Conservation (phyloP, 1,140 invertebrate genomes). For the Pogonomyrmex californicus region DNA sequence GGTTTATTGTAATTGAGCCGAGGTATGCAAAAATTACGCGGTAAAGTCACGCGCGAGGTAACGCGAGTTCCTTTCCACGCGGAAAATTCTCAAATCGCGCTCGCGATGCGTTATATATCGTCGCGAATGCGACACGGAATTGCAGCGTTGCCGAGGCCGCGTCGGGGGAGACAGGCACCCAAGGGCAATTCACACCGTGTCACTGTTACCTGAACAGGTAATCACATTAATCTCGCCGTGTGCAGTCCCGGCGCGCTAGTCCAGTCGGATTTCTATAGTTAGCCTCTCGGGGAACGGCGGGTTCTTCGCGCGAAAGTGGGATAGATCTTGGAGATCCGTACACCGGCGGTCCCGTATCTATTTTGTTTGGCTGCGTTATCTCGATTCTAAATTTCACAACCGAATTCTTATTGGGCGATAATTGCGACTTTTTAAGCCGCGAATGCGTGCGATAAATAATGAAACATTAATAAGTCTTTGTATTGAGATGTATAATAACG, state of each 20-base stretch:
- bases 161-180: constrained; percentile 46
- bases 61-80: constrained; percentile 66
- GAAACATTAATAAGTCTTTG: neutral
- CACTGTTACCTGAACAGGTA: constrained; percentile 76
- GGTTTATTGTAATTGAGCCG: neutral
- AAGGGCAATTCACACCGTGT: constrained; percentile 77
- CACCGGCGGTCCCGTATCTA: neutral
- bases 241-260: constrained; percentile 48
- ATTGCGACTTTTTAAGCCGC: no score
- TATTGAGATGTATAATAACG: neutral
- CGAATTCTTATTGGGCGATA: neutral
- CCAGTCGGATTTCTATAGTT: constrained; percentile 48
- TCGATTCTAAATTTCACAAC: neutral
- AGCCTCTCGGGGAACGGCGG: constrained; percentile 23
- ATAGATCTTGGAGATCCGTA: neutral
- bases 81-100: constrained; percentile 71
- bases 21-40: constrained; percentile 53
- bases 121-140: constrained; percentile 71
- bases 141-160: constrained; percentile 70
- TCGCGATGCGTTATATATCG: constrained; percentile 35
- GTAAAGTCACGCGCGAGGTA: constrained; percentile 43
- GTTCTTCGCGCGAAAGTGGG: constrained; percentile 20
- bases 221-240: constrained; percentile 71
- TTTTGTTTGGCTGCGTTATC: neutral
- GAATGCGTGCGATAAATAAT: no score